Base-by-base conservation (phyloP, 2,888 invertebrate genomes). In the Dolichomitus sp. region DNA sequence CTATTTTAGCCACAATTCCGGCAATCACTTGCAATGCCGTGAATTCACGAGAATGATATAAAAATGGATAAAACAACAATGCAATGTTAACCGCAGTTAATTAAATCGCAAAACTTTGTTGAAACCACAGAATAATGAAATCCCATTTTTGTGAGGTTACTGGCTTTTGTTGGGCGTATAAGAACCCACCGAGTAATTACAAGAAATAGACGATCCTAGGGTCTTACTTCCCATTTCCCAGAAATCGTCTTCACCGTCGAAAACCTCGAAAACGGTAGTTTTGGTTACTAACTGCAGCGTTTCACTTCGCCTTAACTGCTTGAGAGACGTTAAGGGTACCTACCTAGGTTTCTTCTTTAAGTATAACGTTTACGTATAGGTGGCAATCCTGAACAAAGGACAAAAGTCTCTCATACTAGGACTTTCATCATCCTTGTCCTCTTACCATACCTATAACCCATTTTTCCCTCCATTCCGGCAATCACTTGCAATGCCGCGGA, bases 21-120 rank as follows among this genome's bases (percentile, higher is more conserved):
- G 69, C 54, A 70, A 70, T 70, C 37, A 27, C 69, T 70, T 52
- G 54, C 37, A 40, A n/a, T 7, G 30, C n/a, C 48, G 33, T 23
- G 50, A 73, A 61, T 61, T 73, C 59, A 23, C 17, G 23, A 33
- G 50, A 48, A 61, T 61, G 30, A 48, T 19, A 48, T 48, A 30
- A 72, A 54, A 40, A 42, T 23, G 50, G 40, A 66, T 17, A 14
- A 48, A 45, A 69, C 57, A 75, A 80, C 48, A 65, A 63, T 42
- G 37, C 52, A 23, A 23, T 23, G 23, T 23, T 23, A 23, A 23
- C 23, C 23, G 23, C n/a, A n/a, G n/a, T n/a, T n/a, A n/a, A n/a
- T n/a, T n/a, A n/a, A n/a, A n/a, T n/a, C n/a, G n/a, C 23, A 23
- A 23, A 23, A 23, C 23, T 23, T 23, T 23, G 23, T 23, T 23